Conservation (phyloP, 2,113 vertebrate species). For the Rhinichthys klamathensis region DNA sequence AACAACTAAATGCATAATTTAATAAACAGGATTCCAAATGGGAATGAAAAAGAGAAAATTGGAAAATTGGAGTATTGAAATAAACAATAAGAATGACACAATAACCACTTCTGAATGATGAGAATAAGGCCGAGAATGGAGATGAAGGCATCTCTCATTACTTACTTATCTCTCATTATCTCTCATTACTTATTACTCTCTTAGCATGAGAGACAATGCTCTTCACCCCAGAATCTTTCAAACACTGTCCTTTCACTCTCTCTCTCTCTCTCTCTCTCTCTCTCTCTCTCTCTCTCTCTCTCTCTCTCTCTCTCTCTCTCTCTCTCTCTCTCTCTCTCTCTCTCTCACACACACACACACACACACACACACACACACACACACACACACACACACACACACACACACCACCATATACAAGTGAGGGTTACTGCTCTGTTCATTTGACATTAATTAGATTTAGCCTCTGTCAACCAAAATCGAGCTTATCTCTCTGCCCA, state of each 20-base stretch:
- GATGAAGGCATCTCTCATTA: conserved; percentile 28
- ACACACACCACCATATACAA: background rate
- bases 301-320: too few species aligned
- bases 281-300: too few species aligned
- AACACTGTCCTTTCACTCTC: conserved; percentile 3
- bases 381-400: conserved; percentile 19
- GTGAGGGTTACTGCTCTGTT: conserved; percentile 35
- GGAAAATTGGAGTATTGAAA: background rate
- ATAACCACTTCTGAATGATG: background rate
- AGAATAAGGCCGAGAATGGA: background rate
- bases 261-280: background rate
- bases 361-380: too few species aligned
- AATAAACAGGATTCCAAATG: background rate
- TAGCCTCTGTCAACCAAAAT: conserved; percentile 50
- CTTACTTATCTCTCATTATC: background rate
- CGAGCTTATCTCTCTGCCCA: conserved; percentile 51
- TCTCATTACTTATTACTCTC: conserved; percentile 32
- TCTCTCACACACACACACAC: background rate
- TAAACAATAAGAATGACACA: background rate
- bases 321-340: conserved; percentile 4
- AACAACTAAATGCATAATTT: too few species aligned
- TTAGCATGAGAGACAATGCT: conserved; percentile 24
- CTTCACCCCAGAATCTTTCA: conserved; percentile 27
- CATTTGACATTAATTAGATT: conserved; percentile 58
- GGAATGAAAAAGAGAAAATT: background rate